Evolutionary conservation across 2,888 invertebrate species (phyloP).

Genomic region (Orthosia cruda): DNA sequence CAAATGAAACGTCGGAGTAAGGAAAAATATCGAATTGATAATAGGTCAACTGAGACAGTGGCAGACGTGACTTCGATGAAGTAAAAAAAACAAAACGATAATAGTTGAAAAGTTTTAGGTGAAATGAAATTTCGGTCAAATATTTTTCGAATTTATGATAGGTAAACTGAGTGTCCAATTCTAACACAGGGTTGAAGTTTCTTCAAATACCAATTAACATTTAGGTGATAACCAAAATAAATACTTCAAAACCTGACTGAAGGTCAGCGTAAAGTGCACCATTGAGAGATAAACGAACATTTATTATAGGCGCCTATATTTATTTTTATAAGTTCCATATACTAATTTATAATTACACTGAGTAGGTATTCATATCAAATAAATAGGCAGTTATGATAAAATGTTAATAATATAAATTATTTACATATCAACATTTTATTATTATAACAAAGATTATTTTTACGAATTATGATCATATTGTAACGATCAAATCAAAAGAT

Average conservation of each 20-base stretch:
- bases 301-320: background rate
- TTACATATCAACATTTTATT: slow-evolving; percentile 4
- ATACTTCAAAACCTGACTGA: background rate
- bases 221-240: slow-evolving; percentile 1
- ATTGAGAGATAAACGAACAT: background rate
- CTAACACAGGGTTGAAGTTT: too few species aligned
- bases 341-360: background rate
- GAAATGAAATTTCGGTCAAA: too few species aligned
- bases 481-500: background rate
- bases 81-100: too few species aligned
- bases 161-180: too few species aligned
- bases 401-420: background rate
- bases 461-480: slow-evolving; percentile 13
- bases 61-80: too few species aligned
- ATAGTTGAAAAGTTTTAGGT: too few species aligned
- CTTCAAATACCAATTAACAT: background rate
- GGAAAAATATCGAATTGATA: too few species aligned
- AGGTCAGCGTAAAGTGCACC: background rate
- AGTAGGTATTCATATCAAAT: background rate
- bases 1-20: too few species aligned
- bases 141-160: too few species aligned
- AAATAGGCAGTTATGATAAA: background rate
- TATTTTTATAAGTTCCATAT: background rate
- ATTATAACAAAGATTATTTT: background rate
- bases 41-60: too few species aligned